Evolutionary conservation across 2,113 vertebrate species (phyloP), one percentile per base, ranked within the genome.

Genomic region (Lagenorhynchus albirostris): DNA sequence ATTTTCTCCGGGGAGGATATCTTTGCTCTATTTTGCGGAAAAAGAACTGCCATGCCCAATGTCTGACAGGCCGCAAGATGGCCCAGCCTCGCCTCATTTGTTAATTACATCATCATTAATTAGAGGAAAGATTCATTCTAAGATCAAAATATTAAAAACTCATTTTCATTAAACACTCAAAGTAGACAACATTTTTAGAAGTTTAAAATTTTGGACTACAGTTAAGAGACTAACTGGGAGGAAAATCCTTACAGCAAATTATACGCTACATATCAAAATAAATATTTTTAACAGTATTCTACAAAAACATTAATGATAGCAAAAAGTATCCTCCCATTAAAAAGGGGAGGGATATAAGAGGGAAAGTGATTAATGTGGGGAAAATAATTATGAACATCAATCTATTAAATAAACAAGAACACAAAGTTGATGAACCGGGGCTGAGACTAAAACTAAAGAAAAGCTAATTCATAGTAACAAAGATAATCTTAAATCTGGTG

Each of bases 221-320:
- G 55, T 95, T 96, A 74, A 95, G 71, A 93, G 93, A 74, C 33
- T 90, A 92, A 91, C 33, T 81, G 17, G 31, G 10, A 91, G n/a
- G 85, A 91, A 85, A 74, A 90, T 58, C 58, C 58, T 84, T 86
- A 84, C 25, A 65, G 55, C 29, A 95, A 87, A 97, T 65, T 80
- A 81, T 88, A 41, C 0, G 2, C 17, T 76, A 95, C 29, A 31
- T 89, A 74, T 38, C 44, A 77, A 96, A 94, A 88, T 79, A 91
- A 77, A 14, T 95, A 73, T 58, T 92, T 96, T 96, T 84, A 96
- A 92, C 8, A 60, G 15, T 86, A 79, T 76, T 90, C 91, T 68
- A 92, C 11, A 50, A 80, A 95, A 88, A 94, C 18, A 76, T 38
- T 74, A 95, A 70, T 84, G 53, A 73, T 41, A 87, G 85, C 14